Evolutionary conservation across 30 jellyfish, hydroid and myxozoan genomes (phyloP), one percentile per base, ranked within the genome.

Genomic region (Aurelia sp.): DNA sequence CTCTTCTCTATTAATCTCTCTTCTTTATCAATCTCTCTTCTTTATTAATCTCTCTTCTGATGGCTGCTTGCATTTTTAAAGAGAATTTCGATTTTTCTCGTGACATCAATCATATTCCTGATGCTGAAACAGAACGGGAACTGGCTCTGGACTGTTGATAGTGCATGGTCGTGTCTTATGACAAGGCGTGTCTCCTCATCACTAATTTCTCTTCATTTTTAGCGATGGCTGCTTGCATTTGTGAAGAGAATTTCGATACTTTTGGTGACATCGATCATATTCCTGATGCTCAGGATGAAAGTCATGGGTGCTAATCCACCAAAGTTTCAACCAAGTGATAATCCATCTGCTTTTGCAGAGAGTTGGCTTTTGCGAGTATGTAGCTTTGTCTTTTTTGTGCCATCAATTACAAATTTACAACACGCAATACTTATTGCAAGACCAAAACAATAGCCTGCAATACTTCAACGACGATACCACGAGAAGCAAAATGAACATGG

Each of bases 231-330:
- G 53, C 41, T 22, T 5, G 16, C 89, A n/a, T 44, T 85, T 33
- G 30, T 72, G 35, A 91, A 85, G 72, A 74, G 97, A 62, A 79
- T 85, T 2, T 13, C 64, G 16, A 60, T 91, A 4, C 74, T 91
- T 27, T 27, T 37, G n/a, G 27, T 77, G 64, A 12, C 83, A 35
- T 84, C 71, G 3, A 4, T 74, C 16, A 60, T 62, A n/a, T 62
- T 91, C 23, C 20, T 92, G 83, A 30, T 53, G 13, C 76, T 82
- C 82, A 83, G 98, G 50, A 52, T 92, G 78, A 35, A 65, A 64
- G 22, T 92, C 55, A 92, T 92, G 98, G 96, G 90, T 10, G 76
- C 89, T 19, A 63, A 33, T 57, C 96, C 96, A 3, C 98, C 98
- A 13, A 79, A 50, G n/a, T 92, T 92, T 55, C 94, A 86, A 81